Evolutionary conservation across 2,797 vertebrate genomes (phyloP).

Genomic region (Pachyuromys duprasi): DNA sequence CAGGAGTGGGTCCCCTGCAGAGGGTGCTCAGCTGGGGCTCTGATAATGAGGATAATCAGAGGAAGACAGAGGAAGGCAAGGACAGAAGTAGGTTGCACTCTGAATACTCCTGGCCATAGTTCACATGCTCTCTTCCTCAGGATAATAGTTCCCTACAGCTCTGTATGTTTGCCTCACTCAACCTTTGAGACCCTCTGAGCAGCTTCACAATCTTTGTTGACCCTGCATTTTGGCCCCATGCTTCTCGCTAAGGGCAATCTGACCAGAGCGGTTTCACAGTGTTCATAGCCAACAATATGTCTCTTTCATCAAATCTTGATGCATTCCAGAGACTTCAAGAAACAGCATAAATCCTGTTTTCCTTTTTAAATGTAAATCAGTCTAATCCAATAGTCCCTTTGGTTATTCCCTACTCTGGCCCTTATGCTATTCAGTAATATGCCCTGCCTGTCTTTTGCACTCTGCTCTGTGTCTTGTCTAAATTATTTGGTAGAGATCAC

Average conservation of each 20-base stretch:
- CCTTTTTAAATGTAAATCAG: not conserved
- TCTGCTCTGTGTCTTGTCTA: not conserved
- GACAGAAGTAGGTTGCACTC: not conserved
- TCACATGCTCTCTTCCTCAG: not conserved
- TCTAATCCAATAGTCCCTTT: not conserved
- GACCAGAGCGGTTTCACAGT: too few species aligned
- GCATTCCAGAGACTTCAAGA: not conserved
- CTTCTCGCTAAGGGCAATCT: not conserved
- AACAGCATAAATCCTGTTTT: not conserved
- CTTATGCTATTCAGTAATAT: not conserved
- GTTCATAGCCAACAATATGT: not conserved
- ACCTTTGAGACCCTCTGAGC: not conserved
- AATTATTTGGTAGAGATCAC: not conserved
- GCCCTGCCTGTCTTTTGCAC: not conserved
- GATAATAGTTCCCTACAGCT: not conserved
- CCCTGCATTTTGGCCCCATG: not conserved
- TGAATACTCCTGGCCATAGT: not conserved
- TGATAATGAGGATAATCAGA: not conserved
- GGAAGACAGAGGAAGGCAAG: not conserved
- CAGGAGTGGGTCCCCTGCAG: not conserved
- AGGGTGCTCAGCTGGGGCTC: not conserved
- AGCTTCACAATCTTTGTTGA: not conserved
- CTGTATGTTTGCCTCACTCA: not conserved
- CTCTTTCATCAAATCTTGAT: not conserved
- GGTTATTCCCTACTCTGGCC: not conserved